Conservation (phyloP, 2,888 invertebrate genomes). For the Adelognathus sp. region DNA sequence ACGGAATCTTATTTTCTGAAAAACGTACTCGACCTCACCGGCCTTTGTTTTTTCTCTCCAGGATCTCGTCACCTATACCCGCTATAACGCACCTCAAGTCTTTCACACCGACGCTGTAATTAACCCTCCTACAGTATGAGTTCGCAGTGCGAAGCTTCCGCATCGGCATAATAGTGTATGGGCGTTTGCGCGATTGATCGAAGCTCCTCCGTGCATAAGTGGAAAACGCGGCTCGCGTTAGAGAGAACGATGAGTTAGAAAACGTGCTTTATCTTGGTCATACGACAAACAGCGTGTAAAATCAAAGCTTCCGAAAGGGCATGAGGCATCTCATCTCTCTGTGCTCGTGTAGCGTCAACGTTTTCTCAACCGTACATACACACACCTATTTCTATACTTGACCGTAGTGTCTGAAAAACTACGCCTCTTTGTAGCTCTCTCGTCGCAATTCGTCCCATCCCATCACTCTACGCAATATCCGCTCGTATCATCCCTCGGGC, state of each 20-base stretch:
- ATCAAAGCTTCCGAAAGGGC: slow-evolving; percentile 8
- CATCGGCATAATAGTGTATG: not conserved
- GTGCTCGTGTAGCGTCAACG: not conserved
- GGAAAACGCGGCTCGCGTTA: slow-evolving; percentile 35
- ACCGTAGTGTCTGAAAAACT: slow-evolving; percentile 2
- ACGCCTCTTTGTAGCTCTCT: not conserved
- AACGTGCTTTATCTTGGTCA: slow-evolving; percentile 44
- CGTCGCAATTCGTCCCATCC: slow-evolving; percentile 31
- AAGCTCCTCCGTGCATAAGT: slow-evolving; percentile 50
- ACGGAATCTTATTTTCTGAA: slow-evolving; percentile 40
- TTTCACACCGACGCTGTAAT: not conserved
- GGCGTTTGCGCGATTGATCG: slow-evolving; percentile 27
- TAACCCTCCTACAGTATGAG: not conserved
- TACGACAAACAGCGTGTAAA: slow-evolving; percentile 1
- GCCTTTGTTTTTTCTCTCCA: slow-evolving; percentile 11
- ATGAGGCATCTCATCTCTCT: not conserved
- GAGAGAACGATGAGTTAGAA: slow-evolving; percentile 29
- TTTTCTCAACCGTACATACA: slow-evolving; percentile 17
- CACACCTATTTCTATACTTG: not conserved
- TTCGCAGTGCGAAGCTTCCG: not conserved
- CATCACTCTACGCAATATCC: slow-evolving; percentile 50
- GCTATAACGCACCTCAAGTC: not conserved
- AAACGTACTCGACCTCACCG: slow-evolving; percentile 26
- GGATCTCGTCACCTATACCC: not conserved
- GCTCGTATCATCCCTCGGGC: slow-evolving; percentile 32